Evolutionary conservation across 2,113 vertebrate species (phyloP).

Genomic region (Puffinus mauretanicus): DNA sequence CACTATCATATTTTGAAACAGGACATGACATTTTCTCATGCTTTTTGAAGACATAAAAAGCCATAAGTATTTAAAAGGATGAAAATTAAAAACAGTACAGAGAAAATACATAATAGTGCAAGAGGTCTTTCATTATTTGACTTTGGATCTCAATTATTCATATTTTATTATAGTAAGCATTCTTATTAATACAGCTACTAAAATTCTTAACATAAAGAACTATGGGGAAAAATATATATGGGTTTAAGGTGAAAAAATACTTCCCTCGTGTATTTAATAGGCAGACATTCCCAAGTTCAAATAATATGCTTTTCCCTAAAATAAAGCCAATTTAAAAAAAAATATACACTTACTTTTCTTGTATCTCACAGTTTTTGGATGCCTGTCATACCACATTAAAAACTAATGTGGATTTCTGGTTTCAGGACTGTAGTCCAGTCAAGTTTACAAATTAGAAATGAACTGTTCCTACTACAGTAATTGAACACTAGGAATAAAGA

Average conservation of each 20-base stretch:
- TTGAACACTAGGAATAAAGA: neutral
- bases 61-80: neutral
- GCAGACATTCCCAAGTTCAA: neutral
- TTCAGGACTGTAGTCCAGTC: neutral
- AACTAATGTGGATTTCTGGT: neutral
- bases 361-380: neutral
- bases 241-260: neutral
- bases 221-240: neutral
- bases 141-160: neutral
- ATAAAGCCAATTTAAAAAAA: neutral
- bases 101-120: neutral
- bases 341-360: neutral
- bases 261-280: neutral
- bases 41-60: neutral
- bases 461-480: neutral
- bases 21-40: neutral
- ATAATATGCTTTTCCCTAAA: neutral
- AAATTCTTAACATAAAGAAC: neutral
- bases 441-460: neutral
- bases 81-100: neutral
- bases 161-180: neutral
- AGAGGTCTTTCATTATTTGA: neutral
- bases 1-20: neutral
- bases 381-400: neutral
- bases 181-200: neutral